Conservation (phyloP, 2,797 vertebrate genomes). For the Rhabdophis nuchalis region DNA sequence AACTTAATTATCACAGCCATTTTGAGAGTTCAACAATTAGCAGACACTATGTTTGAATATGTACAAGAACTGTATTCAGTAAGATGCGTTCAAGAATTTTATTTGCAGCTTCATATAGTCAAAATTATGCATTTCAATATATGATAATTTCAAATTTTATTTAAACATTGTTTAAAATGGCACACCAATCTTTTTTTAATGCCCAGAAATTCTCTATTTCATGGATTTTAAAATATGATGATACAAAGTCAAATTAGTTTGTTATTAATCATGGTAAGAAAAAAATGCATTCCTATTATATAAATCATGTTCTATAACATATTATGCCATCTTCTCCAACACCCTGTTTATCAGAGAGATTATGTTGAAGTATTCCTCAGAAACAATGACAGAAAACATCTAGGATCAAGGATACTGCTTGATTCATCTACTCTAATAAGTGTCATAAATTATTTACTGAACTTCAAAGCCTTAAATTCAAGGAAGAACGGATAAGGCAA, state of each 20-base stretch:
- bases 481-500: conserved; percentile 60
- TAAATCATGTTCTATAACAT: conserved; percentile 25
- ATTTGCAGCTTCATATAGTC: not conserved
- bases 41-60: conserved; percentile 41
- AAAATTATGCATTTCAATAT: conserved; percentile 34
- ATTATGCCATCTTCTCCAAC: conserved; percentile 16
- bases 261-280: not conserved
- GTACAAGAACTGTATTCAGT: conserved; percentile 53
- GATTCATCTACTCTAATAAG: conserved; percentile 71
- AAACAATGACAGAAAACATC: conserved; percentile 63
- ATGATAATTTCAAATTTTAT: conserved; percentile 8
- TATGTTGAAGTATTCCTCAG: conserved; percentile 59
- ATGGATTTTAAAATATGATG: conserved; percentile 21
- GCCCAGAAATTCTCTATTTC: not conserved
- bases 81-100: conserved; percentile 48
- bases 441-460: conserved; percentile 71
- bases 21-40: conserved; percentile 32
- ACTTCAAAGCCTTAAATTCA: conserved; percentile 72
- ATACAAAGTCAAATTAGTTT: not conserved
- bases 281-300: conserved; percentile 15
- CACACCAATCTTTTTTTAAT: not conserved
- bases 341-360: conserved; percentile 40
- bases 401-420: conserved; percentile 61
- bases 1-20: conserved; percentile 15
- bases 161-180: not conserved